Evolutionary conservation across 1,140 invertebrate genomes (phyloP), one percentile per base, ranked within the genome.

Genomic region (Chrysoperla carnea): DNA sequence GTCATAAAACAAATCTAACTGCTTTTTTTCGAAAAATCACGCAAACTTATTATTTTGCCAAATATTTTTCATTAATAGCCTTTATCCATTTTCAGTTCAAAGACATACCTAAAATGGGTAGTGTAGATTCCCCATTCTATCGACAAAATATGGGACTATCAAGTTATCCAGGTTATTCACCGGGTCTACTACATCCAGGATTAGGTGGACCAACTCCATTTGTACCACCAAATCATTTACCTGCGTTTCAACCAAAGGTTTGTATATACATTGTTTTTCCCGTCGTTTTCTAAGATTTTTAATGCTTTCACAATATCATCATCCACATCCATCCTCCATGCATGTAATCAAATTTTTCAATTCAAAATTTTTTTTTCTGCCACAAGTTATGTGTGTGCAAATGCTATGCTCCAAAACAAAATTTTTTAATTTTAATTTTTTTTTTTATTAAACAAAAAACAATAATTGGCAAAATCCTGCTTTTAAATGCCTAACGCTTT

Each of bases 191-290:
- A 35, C 86, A 90, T 59, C 81, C 69, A 50, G 78, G 71, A 53
- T 70, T 76, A 48, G 76, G 73, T 8, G 78, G 71, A 44, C 75
- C 68, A 46, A 89, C 74, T 47, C 80, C 81, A 9, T 86, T 86
- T 58, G 81, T 74, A 50, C 79, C 78, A 50, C 85, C 78, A 36
- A 84, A 70, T 63, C 84, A 79, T 60, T 62, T 80, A 50, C 75
- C 77, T 37, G 75, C 84, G 42, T 88, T 88, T 60, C 81, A 89
- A 52, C 89, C 88, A 52, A 93, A 92, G 81, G 90, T 93, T 72
- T 69, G 61, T 50, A 46, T 37, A 29, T 41, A 38, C 41, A 8
- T 41, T 44, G 35, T 40, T 44, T 44, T 47, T 45, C 35, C 2
- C 17, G 17, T 3, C 5, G 17, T 23, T 23, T 5, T 9, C 44